These are phyloP conservation scores for Eupithecia subfuscata DNA, from an alignment of 2,888 invertebrate species.

Conservation along the genomic window DNA sequence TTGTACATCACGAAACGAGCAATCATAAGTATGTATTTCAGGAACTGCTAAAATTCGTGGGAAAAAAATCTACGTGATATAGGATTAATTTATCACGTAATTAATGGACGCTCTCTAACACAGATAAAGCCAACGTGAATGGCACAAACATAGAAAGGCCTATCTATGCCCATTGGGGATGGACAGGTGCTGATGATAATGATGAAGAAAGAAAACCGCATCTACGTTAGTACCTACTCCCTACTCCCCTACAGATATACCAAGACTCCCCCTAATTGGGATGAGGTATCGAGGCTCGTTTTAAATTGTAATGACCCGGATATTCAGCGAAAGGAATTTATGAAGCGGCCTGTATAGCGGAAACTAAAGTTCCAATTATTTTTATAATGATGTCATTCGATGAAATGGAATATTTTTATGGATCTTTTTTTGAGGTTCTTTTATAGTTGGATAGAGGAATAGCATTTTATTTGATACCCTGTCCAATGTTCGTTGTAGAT, in stretches of 20 bases:
- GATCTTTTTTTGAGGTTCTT: neutral
- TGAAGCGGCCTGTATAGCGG: neutral
- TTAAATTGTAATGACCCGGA: constrained; percentile 52
- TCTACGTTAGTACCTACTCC: neutral
- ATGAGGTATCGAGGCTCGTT: constrained; percentile 55
- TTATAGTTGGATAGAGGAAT: neutral
- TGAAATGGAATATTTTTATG: neutral
- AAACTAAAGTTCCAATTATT: constrained; percentile 7
- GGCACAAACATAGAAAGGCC: too few species aligned
- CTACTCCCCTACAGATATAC: constrained; percentile 29
- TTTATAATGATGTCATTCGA: constrained; percentile 6
- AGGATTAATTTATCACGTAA: too few species aligned
- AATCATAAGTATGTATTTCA: too few species aligned
- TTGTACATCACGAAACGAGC: too few species aligned
- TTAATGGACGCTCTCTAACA: too few species aligned
- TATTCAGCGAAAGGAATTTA: constrained; percentile 35
- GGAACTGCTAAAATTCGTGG: too few species aligned
- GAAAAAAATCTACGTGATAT: too few species aligned
- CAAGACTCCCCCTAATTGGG: constrained; percentile 56
- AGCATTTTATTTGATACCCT: neutral
- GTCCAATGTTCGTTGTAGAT: too few species aligned
- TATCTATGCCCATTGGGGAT: too few species aligned
- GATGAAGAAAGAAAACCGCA: neutral
- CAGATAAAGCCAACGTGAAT: too few species aligned
- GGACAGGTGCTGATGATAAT: too few species aligned